Evolutionary conservation across 2,797 vertebrate genomes (phyloP), one percentile per base, ranked within the genome.

Genomic region (Coendou prehensilis): DNA sequence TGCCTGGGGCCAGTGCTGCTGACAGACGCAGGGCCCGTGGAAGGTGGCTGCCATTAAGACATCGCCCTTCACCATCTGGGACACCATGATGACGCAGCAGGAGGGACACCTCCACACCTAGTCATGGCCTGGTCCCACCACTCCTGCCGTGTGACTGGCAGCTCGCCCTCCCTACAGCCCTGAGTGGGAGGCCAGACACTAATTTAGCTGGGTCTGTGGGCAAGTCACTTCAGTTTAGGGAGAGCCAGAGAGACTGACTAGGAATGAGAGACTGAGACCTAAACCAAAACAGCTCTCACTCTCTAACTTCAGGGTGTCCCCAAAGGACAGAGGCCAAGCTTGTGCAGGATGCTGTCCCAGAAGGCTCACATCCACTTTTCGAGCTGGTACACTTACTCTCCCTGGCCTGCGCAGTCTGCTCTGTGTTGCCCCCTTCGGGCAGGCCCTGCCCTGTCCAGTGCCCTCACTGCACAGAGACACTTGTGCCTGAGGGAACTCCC

Each of bases 131-230:
- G 91, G 61, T 3, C 33, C 76, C 91, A 22, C 18, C 56, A 33
- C 28, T 33, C 91, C 56, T 80, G 56, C 71, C 83, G 47, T 41
- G 71, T 41, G 80, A 14, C 83, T 76, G 59, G 23, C 89, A 30
- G 17, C 6, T 81, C 1, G 8, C 61, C 76, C 37, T 64, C 54
- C 81, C 59, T 59, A 78, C 41, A 11, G 28, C 8, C 85, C 23
- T 6, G 0, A 52, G 52, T 71, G 23, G 41, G 37, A 78, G 28
- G 52, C 14, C 56, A 52, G 90, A 57, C 18, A 18, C 59, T 69
- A 26, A 71, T 81, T 63, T 63, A 86, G 89, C 64, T 91, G 76
- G 87, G 61, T 84, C 95, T 91, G 82, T 61, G 61, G 67, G 82
- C 76, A 91, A 75, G 69, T 93, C 45, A 28, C n/a, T 67, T 69